Conservation (phyloP, 2,113 vertebrate species). For the Argyrosomus japonicus region DNA sequence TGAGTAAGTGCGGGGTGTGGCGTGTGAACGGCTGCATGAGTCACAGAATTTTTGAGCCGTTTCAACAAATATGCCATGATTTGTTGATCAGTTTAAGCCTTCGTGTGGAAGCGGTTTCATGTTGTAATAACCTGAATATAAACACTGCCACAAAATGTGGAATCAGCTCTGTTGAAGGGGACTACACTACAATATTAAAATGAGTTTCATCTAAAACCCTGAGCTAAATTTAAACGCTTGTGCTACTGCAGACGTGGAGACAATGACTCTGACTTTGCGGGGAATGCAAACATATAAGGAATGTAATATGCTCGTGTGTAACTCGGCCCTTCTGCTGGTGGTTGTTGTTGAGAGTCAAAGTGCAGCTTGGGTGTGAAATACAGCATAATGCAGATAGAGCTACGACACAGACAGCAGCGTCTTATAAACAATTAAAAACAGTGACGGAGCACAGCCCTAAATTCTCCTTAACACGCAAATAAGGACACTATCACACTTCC, state of each 20-base stretch:
- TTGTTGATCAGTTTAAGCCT: background rate
- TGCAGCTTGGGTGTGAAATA: background rate
- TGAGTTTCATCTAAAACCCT: constrained; percentile 37
- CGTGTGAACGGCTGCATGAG: constrained; percentile 7
- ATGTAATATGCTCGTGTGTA: constrained; percentile 17
- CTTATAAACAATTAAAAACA: background rate
- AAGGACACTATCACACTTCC: constrained; percentile 34
- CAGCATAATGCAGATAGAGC: background rate
- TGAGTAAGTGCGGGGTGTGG: constrained; percentile 43
- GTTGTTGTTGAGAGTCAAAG: background rate
- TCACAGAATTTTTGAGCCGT: background rate
- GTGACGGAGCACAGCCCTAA: too few relatives aligned
- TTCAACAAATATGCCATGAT: background rate
- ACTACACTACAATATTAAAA: background rate
- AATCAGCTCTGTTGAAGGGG: background rate
- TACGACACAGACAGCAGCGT: background rate
- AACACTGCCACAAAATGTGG: constrained; percentile 7
- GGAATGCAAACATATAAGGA: constrained; percentile 24
- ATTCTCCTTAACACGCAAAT: constrained; percentile 19
- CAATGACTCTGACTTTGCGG: background rate
- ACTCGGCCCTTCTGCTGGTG: constrained; percentile 25
- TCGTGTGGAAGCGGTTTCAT: background rate
- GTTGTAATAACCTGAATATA: background rate
- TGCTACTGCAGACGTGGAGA: background rate
- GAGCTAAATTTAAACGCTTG: constrained; percentile 45